Conservation (phyloP, 1,140 invertebrate species). For the Archivesica marissinica region DNA sequence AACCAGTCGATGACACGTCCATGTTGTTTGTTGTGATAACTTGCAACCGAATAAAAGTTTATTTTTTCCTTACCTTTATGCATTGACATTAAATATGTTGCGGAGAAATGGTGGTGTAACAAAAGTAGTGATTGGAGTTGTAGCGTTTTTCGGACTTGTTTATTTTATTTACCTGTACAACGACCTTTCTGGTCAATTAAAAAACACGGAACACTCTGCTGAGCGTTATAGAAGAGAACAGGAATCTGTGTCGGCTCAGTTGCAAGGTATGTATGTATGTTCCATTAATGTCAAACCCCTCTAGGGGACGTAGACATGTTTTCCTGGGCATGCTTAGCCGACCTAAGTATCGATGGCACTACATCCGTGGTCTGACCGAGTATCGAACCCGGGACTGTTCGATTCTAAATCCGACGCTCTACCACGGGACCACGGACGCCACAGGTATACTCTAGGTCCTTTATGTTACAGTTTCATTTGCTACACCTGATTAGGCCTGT, state of each 20-base stretch:
- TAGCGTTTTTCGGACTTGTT: constrained; percentile 51
- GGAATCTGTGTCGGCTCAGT: constrained; percentile 44
- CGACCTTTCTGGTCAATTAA: constrained; percentile 52
- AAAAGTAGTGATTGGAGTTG: constrained; percentile 37
- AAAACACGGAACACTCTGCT: constrained; percentile 60
- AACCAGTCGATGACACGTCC: constrained; percentile 47
- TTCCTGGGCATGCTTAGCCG: too few species aligned
- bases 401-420: too few species aligned
- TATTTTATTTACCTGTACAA: constrained; percentile 55
- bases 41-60: not conserved
- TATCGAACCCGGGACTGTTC: too few species aligned
- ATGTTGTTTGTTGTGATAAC: constrained; percentile 42
- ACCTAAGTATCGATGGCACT: too few species aligned
- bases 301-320: too few species aligned
- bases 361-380: too few species aligned
- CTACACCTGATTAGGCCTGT: too few species aligned
- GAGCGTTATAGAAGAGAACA: constrained; percentile 53
- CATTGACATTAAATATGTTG: constrained; percentile 41
- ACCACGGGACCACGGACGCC: too few species aligned
- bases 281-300: too few species aligned
- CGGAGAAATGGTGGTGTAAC: constrained; percentile 43
- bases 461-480: not conserved
- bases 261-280: too few species aligned
- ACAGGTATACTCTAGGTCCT: not conserved
- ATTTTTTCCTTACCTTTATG: not conserved